Base-by-base conservation (phyloP, 2,888 invertebrate species). In the Callyntrura guangdongensis region DNA sequence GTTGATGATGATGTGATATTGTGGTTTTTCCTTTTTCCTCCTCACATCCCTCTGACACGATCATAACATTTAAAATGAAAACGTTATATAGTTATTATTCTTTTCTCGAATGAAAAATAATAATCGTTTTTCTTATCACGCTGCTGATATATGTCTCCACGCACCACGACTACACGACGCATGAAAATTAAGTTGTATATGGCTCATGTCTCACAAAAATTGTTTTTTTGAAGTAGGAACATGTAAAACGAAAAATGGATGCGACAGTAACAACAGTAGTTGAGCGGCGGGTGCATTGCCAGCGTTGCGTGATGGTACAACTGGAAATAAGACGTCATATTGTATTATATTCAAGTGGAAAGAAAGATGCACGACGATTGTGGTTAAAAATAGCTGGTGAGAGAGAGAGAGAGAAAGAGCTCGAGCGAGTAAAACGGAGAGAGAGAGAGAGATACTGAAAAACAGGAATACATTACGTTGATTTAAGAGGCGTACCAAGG, bases 341-440 rank as follows among this genome's bases (percentile, higher is more conserved):
- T 89, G 36, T 36, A 82, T 84, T 84, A 84, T 84, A 79, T 89
- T 79, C 67, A 20, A 49, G 49, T 12, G 27, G 11, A 49, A 22
- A 14, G 11, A 49, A 22, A 14, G 47, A 74, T 22, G 49, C 5
- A 49, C 49, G n/a, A 49, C 64, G 77, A 89, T 89, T 89, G 84
- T 79, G 89, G 89, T 89, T 89, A 89, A 89, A 89, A 89, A 89
- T 89, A 89, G 89, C 56, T 36, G 61, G 53, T 17, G 49, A 49
- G 67, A 69, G n/a, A 6, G 14, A 36, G 36, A 36, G 89, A 72
- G 59, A 86, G 53, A 27, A 27, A 59, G 67, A 72, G 61, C 0
- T 5, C 17, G 22, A 74, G 49, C 20, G 49, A 74, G n/a, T n/a
- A n/a, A n/a, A n/a, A n/a, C n/a, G n/a, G 49, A 49, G 67, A 69